Base-by-base conservation (phyloP, 2,113 vertebrate species). In the Trematomus loennbergii region DNA sequence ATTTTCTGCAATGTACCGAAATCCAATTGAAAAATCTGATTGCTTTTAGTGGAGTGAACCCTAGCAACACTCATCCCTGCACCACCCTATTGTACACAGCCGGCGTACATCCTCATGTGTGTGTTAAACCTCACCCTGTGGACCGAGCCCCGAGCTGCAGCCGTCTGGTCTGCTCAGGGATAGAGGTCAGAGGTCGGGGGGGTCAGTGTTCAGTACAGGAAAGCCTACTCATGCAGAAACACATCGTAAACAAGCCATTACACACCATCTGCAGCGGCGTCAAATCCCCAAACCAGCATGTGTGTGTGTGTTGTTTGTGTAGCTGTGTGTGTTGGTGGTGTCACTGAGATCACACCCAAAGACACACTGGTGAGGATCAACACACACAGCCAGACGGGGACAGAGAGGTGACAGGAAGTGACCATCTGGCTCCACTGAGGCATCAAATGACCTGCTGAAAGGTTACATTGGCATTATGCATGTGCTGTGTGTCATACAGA, bases 221-320 rank as follows among this genome's bases (percentile, higher is more conserved):
- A 93, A 87, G 87, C 81, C 69, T 72, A 76, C 81, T 82, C 87
- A 73, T 57, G 79, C 64, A 68, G 88, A 89, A 91, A 71, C 78
- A 58, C 74, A 88, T 90, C 72, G 78, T 93, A 95, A 95, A 94
- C 93, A 94, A 91, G 89, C 80, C 86, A 89, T 91, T 90, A 84
- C 75, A 83, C 82, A 83, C 84, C 84, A 90, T 93, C 88, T 93
- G 84, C 76, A 55, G 73, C 1, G 66, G 85, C 54, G 81, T 90
- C 75, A 89, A 88, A 82, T 89, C 78, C 86, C 84, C 5, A 36
- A 53, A 66, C 54, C 70, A n/a, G 76, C 33, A 5, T 3, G 13
- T 64, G 53, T 52, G 18, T 86, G 83, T 88, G 62, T 88, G 76
- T 72, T 76, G 74, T 73, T 58, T 70, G 84, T 79, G 78, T 85